Conservation (phyloP, 2,888 invertebrate genomes). For the Scaptodrosophila latifasciaeformis region DNA sequence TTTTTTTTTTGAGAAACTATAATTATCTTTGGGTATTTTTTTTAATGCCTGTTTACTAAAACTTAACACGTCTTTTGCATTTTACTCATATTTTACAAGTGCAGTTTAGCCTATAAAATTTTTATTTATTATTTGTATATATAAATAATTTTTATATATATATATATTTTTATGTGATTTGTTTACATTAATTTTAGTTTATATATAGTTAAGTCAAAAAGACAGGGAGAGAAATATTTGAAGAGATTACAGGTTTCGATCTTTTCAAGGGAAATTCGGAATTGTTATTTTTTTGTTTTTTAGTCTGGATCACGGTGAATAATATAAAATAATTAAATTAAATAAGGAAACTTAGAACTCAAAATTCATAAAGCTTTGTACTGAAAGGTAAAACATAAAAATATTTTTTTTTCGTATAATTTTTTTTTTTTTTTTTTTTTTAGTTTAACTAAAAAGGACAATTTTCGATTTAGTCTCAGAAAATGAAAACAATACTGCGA, state of each 20-base stretch:
- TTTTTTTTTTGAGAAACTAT: not conserved
- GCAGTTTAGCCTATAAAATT: constrained; percentile 20
- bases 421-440: constrained; percentile 6
- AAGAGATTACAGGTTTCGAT: constrained; percentile 49
- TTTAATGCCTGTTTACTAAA: constrained; percentile 50
- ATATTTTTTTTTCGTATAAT: not conserved
- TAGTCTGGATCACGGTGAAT: constrained; percentile 29
- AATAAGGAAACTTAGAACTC: constrained; percentile 27
- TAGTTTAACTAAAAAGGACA: constrained; percentile 23
- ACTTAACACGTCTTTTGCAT: constrained; percentile 46
- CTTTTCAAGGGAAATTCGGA: constrained; percentile 42
- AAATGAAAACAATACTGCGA: too few relatives aligned
- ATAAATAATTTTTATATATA: constrained; percentile 37
- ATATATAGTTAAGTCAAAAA: constrained; percentile 32
- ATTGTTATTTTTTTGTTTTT: too few relatives aligned
- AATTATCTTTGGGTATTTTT: constrained; percentile 57
- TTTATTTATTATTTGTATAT: constrained; percentile 30
- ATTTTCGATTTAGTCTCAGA: too few relatives aligned
- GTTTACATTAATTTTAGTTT: not conserved
- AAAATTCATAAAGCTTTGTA: constrained; percentile 50
- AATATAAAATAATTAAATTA: constrained; percentile 25
- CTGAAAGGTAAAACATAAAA: constrained; percentile 45
- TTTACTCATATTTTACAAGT: constrained; percentile 43
- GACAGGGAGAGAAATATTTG: constrained; percentile 37
- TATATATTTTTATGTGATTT: constrained; percentile 14